phyloP scores from a whole-genome alignment of 2,797 vertebrate genomes.

The Sebastes trivittatus region DNA sequence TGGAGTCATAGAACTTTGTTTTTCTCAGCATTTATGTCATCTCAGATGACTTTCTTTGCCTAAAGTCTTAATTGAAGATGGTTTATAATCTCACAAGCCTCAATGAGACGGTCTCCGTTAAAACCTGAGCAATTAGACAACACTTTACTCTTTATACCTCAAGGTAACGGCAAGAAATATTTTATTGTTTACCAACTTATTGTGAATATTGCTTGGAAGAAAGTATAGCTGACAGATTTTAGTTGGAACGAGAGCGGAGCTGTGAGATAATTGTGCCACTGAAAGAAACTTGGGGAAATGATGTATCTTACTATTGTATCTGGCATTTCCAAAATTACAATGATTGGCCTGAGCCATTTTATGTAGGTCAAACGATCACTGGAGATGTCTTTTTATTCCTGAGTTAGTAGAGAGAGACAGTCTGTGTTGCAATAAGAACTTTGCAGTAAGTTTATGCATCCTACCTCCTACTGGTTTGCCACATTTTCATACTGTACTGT shows the following conservation, averaged over 20 bases:
- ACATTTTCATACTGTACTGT: slow-evolving; percentile 40
- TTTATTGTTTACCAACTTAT: background rate
- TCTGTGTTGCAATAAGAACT: slow-evolving; percentile 3
- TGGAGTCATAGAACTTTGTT: background rate
- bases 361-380: background rate
- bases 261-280: background rate
- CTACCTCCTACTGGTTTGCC: slow-evolving; percentile 15
- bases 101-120: background rate
- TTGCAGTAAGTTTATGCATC: slow-evolving; percentile 2
- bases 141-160: background rate
- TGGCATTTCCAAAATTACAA: background rate
- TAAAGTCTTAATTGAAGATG: background rate
- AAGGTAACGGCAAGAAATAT: background rate
- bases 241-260: background rate
- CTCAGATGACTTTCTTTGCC: background rate
- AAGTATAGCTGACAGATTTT: background rate
- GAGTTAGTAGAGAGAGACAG: background rate
- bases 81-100: background rate
- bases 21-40: background rate
- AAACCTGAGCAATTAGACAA: background rate
- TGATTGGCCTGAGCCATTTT: background rate
- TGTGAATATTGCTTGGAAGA: background rate
- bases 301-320: background rate
- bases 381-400: background rate
- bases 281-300: background rate